Base-by-base conservation (phyloP, 2,888 invertebrate species). In the Rhamnusium bicolor region DNA sequence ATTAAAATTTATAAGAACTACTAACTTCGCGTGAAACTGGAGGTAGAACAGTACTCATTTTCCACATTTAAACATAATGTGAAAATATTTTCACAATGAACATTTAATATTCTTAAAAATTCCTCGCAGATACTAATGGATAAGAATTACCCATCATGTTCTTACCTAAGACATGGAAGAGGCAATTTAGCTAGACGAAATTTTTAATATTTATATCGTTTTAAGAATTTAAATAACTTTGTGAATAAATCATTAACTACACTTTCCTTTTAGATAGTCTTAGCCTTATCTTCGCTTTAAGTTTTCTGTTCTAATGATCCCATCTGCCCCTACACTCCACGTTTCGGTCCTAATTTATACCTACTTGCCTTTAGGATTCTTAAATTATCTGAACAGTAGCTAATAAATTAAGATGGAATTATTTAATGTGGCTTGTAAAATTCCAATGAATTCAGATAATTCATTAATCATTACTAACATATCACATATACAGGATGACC, bases 81-180 rank as follows among this genome's bases (percentile, higher is more conserved):
- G 65, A 65, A 51, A 29, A 53, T 29, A 32, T 53, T 51, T 18
- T 29, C 32, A n/a, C 53, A 40, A 65, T 65, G 65, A 65, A 53
- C 53, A 65, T 65, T 65, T 65, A 53, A 53, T 21, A 53, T 40
- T 40, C 21, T 32, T 65, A 6, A 16, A 65, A 65, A 53, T 18
- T 16, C 8, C 32, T 40, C 65, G 65, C 27, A 19, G 16, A 19
- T 53, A 40, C 53, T 65, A 65, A 65, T 65, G 65, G 53, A 65
- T 65, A 65, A 65, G 21, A 65, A 65, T 65, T 65, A 40, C 53
- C 27, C 21, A n/a, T 14, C 49, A 19, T 14, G 40, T 32, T 60
- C 32, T 49, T 47, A 21, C 49, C 27, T 51, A 63, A 51, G 27
- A 47, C n/a, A 16, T 16, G 27, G 29, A 24, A 24, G 62, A 19